Evolutionary conservation across 2,888 invertebrate species (phyloP).

Genomic region (Stenodema calcarata): DNA sequence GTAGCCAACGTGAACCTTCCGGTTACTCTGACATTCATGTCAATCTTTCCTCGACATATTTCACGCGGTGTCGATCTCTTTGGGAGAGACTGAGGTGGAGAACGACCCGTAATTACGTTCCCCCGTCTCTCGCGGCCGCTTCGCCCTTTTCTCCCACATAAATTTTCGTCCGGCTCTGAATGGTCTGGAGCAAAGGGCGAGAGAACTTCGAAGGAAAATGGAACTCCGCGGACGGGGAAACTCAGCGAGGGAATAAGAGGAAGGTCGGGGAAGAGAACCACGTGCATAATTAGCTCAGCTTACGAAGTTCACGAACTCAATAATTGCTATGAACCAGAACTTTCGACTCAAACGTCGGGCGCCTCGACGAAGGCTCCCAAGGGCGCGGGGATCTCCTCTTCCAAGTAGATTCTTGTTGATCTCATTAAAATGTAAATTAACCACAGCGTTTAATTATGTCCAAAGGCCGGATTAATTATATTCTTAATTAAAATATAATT

Average conservation of each 20-base stretch:
- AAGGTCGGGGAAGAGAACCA: neutral
- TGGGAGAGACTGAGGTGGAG: neutral
- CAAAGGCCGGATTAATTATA: constrained; percentile 55
- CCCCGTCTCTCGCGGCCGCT: neutral
- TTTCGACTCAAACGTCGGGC: constrained; percentile 25
- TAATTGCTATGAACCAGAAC: constrained; percentile 42
- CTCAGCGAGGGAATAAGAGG: neutral
- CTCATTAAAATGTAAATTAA: constrained; percentile 56
- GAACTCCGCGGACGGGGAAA: neutral
- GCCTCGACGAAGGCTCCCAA: neutral
- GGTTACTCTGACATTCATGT: neutral
- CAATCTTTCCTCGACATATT: neutral
- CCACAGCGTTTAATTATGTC: constrained; percentile 55
- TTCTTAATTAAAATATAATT: constrained; percentile 56
- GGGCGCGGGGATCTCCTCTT: neutral
- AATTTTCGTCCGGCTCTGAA: neutral
- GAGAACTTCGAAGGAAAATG: neutral
- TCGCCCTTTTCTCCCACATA: neutral
- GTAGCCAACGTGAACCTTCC: too few species aligned
- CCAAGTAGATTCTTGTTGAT: constrained; percentile 50
- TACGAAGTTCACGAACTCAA: constrained; percentile 44
- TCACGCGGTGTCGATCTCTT: neutral
- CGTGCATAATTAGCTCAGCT: constrained; percentile 42
- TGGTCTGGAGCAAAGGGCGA: neutral
- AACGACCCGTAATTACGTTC: neutral